Conservation (phyloP, 2,113 vertebrate species). For the Odontophorus gujanensis region DNA sequence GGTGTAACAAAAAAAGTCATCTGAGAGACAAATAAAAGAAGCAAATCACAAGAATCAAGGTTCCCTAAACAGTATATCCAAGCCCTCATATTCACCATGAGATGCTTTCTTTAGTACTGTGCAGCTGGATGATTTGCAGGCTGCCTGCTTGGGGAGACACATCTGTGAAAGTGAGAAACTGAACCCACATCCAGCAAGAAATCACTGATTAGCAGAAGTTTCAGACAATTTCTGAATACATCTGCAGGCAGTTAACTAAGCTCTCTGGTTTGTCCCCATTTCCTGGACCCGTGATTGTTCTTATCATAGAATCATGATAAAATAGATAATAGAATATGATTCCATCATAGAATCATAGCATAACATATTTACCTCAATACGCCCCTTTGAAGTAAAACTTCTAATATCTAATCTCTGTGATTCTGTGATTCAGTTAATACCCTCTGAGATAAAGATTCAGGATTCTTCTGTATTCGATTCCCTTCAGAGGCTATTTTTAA, state of each 20-base stretch:
- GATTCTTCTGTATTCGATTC: neutral
- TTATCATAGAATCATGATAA: neutral
- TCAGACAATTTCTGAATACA: neutral
- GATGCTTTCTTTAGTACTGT: neutral
- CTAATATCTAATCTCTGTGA: neutral
- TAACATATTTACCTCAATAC: neutral
- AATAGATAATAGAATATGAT: too few relatives aligned
- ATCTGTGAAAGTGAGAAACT: neutral
- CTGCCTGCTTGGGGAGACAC: accelerated
- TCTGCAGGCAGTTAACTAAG: neutral
- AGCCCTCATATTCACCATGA: neutral
- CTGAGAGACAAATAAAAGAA: neutral
- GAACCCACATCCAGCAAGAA: neutral
- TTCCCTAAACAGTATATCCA: neutral
- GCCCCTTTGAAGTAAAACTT: neutral
- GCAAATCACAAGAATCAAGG: neutral
- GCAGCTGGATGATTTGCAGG: neutral
- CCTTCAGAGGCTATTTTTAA: neutral
- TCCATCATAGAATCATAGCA: too few relatives aligned
- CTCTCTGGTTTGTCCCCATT: neutral
- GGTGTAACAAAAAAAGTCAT: neutral
- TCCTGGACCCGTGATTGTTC: neutral
- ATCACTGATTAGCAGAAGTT: neutral
- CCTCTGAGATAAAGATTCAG: neutral
- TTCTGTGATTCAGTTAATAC: too few relatives aligned